These are phyloP conservation scores for Echeneis naucrates DNA, from an alignment of 2,797 vertebrate species.

Conservation along the genomic window DNA sequence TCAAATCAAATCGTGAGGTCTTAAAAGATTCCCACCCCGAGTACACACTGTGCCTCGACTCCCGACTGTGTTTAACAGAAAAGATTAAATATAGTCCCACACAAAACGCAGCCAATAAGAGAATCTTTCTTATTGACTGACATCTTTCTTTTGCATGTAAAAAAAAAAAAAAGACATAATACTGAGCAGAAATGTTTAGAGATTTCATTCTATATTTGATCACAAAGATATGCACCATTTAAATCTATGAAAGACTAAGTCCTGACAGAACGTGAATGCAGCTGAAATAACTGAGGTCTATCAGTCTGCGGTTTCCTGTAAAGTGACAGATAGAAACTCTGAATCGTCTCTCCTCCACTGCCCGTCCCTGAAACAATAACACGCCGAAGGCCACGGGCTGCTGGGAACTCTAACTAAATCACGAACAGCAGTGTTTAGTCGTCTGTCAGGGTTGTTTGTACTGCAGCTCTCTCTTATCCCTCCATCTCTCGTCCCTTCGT, in stretches of 20 bases:
- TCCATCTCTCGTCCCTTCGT: too few relatives aligned
- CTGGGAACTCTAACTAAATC: slow-evolving; percentile 18
- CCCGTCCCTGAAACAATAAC: slow-evolving; percentile 30
- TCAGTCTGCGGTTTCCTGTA: slow-evolving; percentile 6
- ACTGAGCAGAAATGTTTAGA: not conserved
- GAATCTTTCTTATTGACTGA: slow-evolving; percentile 6
- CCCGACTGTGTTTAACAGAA: not conserved
- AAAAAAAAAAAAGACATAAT: not conserved
- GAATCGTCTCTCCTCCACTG: slow-evolving; percentile 13
- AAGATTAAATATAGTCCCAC: not conserved
- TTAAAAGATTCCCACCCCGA: too few relatives aligned
- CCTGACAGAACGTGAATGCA: not conserved
- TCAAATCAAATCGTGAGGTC: too few relatives aligned
- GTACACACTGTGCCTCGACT: not conserved
- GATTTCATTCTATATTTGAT: not conserved
- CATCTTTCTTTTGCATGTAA: too few relatives aligned
- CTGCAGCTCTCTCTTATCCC: too few relatives aligned
- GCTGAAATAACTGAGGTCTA: slow-evolving; percentile 10
- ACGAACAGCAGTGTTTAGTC: slow-evolving; percentile 13
- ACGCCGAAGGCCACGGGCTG: not conserved
- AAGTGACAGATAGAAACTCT: slow-evolving; percentile 13
- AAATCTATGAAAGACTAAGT: slow-evolving; percentile 5
- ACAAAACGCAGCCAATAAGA: not conserved
- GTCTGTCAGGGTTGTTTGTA: not conserved
- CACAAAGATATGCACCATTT: slow-evolving; percentile 9